Evolutionary conservation across 2,113 vertebrate species (phyloP).

Genomic region (Ctenomys sociabilis): DNA sequence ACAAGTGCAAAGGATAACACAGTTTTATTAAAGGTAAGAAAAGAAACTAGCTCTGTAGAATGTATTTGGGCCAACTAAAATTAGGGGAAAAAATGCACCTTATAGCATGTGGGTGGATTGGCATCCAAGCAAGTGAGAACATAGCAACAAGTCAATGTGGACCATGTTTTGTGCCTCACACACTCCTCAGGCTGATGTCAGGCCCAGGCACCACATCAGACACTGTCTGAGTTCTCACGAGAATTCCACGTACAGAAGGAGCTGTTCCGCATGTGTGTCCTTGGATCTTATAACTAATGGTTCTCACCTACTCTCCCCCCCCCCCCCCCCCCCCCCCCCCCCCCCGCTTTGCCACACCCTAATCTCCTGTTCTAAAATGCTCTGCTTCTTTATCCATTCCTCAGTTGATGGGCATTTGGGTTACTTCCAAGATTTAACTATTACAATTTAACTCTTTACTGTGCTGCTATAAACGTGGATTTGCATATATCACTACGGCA

Average conservation of each 20-base stretch:
- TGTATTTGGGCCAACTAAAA: neutral
- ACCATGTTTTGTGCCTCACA: neutral
- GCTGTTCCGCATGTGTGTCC: neutral
- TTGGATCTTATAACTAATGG: neutral
- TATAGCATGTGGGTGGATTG: neutral
- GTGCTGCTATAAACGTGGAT: neutral
- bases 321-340: neutral
- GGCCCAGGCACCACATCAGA: neutral
- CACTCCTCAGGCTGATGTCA: neutral
- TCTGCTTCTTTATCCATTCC: neutral
- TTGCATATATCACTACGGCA: neutral
- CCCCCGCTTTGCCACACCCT: neutral
- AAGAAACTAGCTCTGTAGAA: neutral
- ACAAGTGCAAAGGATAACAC: neutral
- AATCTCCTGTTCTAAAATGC: neutral
- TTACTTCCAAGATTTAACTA: neutral
- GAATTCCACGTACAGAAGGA: neutral
- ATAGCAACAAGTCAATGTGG: neutral
- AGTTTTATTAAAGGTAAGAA: neutral
- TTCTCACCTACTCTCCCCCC: neutral
- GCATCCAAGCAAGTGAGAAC: neutral
- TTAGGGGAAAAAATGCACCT: neutral
- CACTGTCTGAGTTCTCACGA: neutral
- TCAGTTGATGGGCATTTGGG: neutral
- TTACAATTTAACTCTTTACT: neutral